Base-by-base conservation (phyloP, 2,888 invertebrate species). In the Tinea semifulvella region DNA sequence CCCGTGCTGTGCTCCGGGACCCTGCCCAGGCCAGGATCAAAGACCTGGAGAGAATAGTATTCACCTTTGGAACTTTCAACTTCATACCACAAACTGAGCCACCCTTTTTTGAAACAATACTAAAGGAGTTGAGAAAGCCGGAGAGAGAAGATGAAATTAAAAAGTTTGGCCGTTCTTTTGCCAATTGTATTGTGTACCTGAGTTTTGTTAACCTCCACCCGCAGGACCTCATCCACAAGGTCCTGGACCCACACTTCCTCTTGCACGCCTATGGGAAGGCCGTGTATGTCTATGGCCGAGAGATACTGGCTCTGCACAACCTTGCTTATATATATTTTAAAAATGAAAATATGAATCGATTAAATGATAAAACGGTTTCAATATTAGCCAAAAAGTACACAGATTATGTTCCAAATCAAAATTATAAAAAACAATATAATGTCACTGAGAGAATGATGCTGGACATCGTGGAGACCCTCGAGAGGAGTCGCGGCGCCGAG, bases 11-110 rank as follows among this genome's bases (percentile, higher is more conserved):
- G 14, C 60, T 73, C 6, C 53, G 63, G 2, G 66, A 84, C 19
- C 58, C 89, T 0, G 49, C 71, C 2, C 42, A 58, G 2, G 63
- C 83, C 0, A 82, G 91, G 49, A 40, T 91, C 0, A 93, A 93
- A 67, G 92, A 93, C 58, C 68, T 92, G 20, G 92, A 92, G 65
- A 82, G 91, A 53, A 65, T 91, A 6, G 65, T 85, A 2, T 76
- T 88, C 48, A 80, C 83, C 1, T 82, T 86, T 56, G 83, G 84
- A 2, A 81, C 85, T 57, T 88, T 88, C 51, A 84, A 88, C 60
- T 82, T 77, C 45, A 63, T 68, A 47, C 85, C 86, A 10, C 53
- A 74, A 43, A 81, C 75, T n/a, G 52, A 60, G 49, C 55, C 61
- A 38, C 60, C 61, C 46, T 69, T 79, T 42, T 63, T 71, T 47